phyloP scores from a whole-genome alignment of 2,797 vertebrate species.

The Protosalanx chinensis region DNA sequence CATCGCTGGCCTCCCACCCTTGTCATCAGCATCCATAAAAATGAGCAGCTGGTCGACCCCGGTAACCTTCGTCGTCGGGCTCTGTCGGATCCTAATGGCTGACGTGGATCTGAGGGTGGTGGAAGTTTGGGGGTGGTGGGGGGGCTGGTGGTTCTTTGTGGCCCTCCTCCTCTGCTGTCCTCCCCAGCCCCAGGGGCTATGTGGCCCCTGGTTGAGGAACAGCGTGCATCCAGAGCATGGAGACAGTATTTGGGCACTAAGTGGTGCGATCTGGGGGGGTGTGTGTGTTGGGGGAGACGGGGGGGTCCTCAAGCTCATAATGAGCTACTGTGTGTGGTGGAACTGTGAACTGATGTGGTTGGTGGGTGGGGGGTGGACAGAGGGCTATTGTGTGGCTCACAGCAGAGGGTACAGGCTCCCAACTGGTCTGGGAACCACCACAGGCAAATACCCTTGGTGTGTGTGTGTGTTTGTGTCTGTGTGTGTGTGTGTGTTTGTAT shows the following conservation, averaged over 20 bases:
- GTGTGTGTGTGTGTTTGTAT: slow-evolving; percentile 17
- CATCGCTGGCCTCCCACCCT: slow-evolving; percentile 30
- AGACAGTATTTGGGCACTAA: slow-evolving; percentile 66
- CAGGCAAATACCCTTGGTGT: slow-evolving; percentile 54
- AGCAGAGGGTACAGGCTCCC: slow-evolving; percentile 46
- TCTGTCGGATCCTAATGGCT: slow-evolving; percentile 55
- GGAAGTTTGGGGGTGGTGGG: slow-evolving; percentile 5
- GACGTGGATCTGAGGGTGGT: slow-evolving; percentile 48
- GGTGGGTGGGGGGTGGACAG: slow-evolving; percentile 48
- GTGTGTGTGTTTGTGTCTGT: too few species aligned
- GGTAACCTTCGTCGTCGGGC: slow-evolving; percentile 40
- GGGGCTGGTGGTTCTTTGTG: slow-evolving; percentile 7
- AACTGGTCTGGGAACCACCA: slow-evolving; percentile 60
- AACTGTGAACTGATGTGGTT: slow-evolving; percentile 57
- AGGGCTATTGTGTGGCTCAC: slow-evolving; percentile 63
- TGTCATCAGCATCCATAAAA: slow-evolving; percentile 58
- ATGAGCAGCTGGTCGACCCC: slow-evolving; percentile 66
- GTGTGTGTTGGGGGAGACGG: slow-evolving; percentile 10
- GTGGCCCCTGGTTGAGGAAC: slow-evolving; percentile 48
- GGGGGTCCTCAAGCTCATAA: slow-evolving; percentile 63
- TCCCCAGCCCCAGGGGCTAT: slow-evolving; percentile 51
- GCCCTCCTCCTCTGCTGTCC: slow-evolving; percentile 8
- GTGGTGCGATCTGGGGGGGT: slow-evolving; percentile 42
- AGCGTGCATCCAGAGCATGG: slow-evolving; percentile 66
- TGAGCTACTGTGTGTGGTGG: slow-evolving; percentile 69